Conservation (phyloP, 2,113 vertebrate genomes). For the Oncorhynchus tshawytscha region DNA sequence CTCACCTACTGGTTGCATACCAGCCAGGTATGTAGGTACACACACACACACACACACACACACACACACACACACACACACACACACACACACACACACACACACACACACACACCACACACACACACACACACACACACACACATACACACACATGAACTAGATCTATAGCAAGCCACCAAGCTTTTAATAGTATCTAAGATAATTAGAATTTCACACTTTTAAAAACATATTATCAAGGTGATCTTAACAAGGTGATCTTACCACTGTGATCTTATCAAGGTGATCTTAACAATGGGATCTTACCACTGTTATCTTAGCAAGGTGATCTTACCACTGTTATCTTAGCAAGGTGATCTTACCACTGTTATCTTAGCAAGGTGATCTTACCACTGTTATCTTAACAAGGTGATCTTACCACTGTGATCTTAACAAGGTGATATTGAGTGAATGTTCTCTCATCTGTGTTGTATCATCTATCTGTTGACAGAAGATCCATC, state of each 20-base stretch:
- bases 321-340: too few species aligned
- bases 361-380: too few species aligned
- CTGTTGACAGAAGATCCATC: constrained; percentile 84
- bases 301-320: too few species aligned
- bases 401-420: too few species aligned
- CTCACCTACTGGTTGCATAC: constrained; percentile 94
- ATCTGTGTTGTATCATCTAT: constrained; percentile 1
- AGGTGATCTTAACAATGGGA: too few species aligned
- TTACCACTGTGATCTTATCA: too few species aligned
- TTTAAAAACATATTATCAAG: not conserved
- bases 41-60: constrained; percentile 50
- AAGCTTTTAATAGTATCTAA: not conserved
- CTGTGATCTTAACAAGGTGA: too few species aligned
- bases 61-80: constrained; percentile 60
- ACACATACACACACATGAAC: not conserved
- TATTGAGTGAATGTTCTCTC: not conserved
- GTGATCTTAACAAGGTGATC: too few species aligned
- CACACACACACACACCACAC: constrained; percentile 28
- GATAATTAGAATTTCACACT: not conserved
- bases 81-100: not conserved
- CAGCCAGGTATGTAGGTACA: constrained; percentile 80
- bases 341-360: too few species aligned
- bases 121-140: constrained; percentile 68
- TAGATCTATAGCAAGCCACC: not conserved
- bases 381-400: too few species aligned